Conservation (phyloP, 2,888 invertebrate species). For the Drosophila atripex region DNA sequence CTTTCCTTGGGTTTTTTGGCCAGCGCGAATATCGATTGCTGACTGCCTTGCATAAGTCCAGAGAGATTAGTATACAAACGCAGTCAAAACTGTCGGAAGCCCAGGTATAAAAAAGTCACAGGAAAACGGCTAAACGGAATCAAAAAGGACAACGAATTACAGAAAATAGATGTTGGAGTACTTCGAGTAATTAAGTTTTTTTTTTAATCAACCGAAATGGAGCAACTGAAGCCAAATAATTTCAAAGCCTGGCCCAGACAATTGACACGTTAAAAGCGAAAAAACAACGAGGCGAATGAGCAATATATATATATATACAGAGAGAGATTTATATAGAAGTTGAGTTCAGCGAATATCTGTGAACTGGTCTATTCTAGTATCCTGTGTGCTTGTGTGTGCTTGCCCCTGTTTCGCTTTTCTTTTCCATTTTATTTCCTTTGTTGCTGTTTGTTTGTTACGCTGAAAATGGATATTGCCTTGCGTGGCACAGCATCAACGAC, state of each 20-base stretch:
- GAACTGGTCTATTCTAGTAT: slow-evolving; percentile 24
- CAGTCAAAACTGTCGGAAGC: slow-evolving; percentile 32
- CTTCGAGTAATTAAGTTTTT: slow-evolving; percentile 60
- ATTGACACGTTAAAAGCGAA: slow-evolving; percentile 39
- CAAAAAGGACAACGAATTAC: slow-evolving; percentile 44
- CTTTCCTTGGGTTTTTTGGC: slow-evolving; percentile 53
- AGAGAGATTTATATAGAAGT: slow-evolving; percentile 51
- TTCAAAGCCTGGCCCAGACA: slow-evolving; percentile 48
- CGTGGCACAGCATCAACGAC: slow-evolving; percentile 56
- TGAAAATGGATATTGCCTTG: slow-evolving; percentile 74
- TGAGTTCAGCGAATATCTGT: slow-evolving; percentile 26
- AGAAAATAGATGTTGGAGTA: slow-evolving; percentile 43
- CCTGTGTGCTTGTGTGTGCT: slow-evolving; percentile 50
- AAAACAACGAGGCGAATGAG: slow-evolving; percentile 39
- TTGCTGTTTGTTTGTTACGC: slow-evolving; percentile 47
- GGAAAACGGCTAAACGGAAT: neutral
- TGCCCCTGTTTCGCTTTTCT: slow-evolving; percentile 56
- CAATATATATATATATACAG: slow-evolving; percentile 5
- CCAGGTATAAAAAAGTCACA: slow-evolving; percentile 16
- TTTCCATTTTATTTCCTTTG: slow-evolving; percentile 42
- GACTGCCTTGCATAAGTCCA: slow-evolving; percentile 80
- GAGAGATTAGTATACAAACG: slow-evolving; percentile 59
- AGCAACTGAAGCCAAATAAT: slow-evolving; percentile 30
- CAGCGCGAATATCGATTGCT: slow-evolving; percentile 77
- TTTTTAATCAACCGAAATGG: slow-evolving; percentile 60